Conservation (phyloP, 2,113 vertebrate species). For the Laticauda colubrina region DNA sequence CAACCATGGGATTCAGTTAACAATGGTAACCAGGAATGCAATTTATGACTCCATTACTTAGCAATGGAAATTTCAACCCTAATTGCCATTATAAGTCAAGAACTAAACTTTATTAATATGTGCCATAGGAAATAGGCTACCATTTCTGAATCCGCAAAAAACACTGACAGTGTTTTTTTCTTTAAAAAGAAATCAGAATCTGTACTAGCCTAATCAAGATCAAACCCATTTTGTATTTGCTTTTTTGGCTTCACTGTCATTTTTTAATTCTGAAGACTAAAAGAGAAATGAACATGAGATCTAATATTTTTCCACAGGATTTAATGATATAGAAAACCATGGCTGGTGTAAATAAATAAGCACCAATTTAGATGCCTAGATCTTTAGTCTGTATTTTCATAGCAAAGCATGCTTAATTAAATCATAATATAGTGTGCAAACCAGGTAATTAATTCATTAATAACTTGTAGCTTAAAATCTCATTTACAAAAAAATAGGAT, state of each 20-base stretch:
- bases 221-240: neutral
- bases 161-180: neutral
- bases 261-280: neutral
- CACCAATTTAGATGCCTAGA: neutral
- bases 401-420: neutral
- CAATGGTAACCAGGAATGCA: neutral
- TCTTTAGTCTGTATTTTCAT: neutral
- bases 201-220: neutral
- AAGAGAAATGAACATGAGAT: neutral
- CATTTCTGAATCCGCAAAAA: neutral
- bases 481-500: neutral
- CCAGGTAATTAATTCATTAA: neutral
- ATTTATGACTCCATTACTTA: neutral
- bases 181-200: neutral
- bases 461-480: neutral
- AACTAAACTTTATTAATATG: neutral
- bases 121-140: neutral
- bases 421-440: neutral
- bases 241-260: neutral
- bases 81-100: neutral
- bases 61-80: neutral
- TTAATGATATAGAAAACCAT: neutral
- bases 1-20: neutral
- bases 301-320: neutral
- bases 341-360: neutral